Evolutionary conservation across 2,888 invertebrate genomes (phyloP), one percentile per base, ranked within the genome.

Genomic region (Hedychridium roseum): DNA sequence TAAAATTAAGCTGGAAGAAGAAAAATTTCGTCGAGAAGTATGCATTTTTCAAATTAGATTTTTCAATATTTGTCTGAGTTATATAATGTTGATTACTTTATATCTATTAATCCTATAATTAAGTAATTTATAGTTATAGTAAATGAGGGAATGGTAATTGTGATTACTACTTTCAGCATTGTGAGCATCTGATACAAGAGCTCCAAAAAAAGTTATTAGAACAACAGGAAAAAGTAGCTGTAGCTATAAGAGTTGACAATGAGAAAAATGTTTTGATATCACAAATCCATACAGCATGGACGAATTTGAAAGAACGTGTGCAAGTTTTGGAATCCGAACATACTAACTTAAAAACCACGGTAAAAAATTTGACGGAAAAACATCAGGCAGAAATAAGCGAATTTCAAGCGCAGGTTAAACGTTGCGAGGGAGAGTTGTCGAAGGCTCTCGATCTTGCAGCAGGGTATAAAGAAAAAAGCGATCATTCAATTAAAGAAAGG

Each of bases 141-240:
- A 34, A 12, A 26, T 32, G 6, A 7, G n/a, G n/a, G 1, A 31
- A 7, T 32, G 36, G n/a, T 32, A 18, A 41, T n/a, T n/a, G n/a
- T n/a, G n/a, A n/a, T n/a, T n/a, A n/a, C n/a, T n/a, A n/a, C n/a
- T n/a, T 75, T 32, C 70, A 90, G 88, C 90, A 90, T 68, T 90
- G 90, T 64, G 92, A 92, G 78, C 83, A 86, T 49, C 81, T 89
- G 63, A 90, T 92, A 39, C 87, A 88, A 66, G 84, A 88, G 39
- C 78, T 92, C 1, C 92, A 92, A 71, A 84, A 84, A 60, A 86
- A 87, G 58, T 78, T 89, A 38, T 78, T 92, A 17, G 91, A 92
- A 60, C 86, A 89, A 61, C 90, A 92, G 72, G 90, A 92, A 72
- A 88, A 88, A 64, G 74, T 92, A 18, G 89, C 91, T 0, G 90